Evolutionary conservation across 2,888 invertebrate species (phyloP).

Genomic region (Apomyelois bistriatella): DNA sequence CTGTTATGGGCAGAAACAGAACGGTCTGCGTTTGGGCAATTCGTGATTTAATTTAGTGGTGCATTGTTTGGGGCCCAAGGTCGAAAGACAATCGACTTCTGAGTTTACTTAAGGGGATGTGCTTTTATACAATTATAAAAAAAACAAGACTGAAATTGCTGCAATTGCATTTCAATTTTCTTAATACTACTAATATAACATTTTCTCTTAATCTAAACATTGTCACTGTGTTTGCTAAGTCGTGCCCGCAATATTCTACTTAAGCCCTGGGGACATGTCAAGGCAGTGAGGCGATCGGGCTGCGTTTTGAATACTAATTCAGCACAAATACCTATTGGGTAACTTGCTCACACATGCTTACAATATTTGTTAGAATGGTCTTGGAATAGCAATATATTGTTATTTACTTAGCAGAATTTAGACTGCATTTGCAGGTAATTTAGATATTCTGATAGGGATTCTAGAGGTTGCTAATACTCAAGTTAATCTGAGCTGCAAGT

Average conservation of each 20-base stretch:
- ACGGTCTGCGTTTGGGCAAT: neutral
- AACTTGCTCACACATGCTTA: slow-evolving; percentile 38
- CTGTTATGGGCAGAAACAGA: neutral
- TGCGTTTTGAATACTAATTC: slow-evolving; percentile 53
- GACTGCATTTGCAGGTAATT: too few species aligned
- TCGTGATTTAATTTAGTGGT: neutral
- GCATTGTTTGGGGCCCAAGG: slow-evolving; percentile 10
- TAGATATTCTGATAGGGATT: too few species aligned
- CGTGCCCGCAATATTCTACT: neutral
- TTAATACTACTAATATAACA: too few species aligned
- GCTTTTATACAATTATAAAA: too few species aligned
- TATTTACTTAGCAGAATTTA: neutral
- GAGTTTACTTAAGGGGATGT: slow-evolving; percentile 21
- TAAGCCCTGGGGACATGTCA: slow-evolving; percentile 43
- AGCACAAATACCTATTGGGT: slow-evolving; percentile 40
- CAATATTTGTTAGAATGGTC: slow-evolving; percentile 26
- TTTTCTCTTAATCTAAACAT: neutral
- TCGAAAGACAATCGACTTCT: slow-evolving; percentile 28
- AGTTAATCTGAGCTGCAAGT: too few species aligned
- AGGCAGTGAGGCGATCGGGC: slow-evolving; percentile 39
- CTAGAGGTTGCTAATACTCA: too few species aligned
- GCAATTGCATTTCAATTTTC: too few species aligned
- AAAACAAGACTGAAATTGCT: too few species aligned
- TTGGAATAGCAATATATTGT: slow-evolving; percentile 17
- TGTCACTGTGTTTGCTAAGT: neutral